These are phyloP conservation scores for Sardina pilchardus DNA, from an alignment of 2,113 vertebrate species.

Conservation along the genomic window DNA sequence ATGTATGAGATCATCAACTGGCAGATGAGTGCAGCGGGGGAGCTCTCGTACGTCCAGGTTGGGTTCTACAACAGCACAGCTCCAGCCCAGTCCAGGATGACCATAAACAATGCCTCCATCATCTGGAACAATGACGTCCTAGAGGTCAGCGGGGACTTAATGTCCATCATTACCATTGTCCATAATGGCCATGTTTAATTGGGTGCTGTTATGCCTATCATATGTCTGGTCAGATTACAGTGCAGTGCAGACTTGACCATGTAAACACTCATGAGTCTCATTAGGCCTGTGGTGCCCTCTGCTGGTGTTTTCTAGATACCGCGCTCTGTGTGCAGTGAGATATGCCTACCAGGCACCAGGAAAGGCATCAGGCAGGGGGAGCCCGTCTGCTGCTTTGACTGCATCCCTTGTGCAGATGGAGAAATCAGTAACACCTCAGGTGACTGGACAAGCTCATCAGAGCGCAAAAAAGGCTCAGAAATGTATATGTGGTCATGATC, in stretches of 20 bases:
- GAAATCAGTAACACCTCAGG: slow-evolving; percentile 72
- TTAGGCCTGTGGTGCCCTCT: background rate
- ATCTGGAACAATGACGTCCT: slow-evolving; percentile 73
- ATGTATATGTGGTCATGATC: too few species aligned
- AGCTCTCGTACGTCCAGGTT: slow-evolving; percentile 67
- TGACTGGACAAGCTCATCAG: slow-evolving; percentile 40
- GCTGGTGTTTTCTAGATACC: slow-evolving; percentile 64
- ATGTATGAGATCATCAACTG: slow-evolving; percentile 83
- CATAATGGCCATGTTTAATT: background rate
- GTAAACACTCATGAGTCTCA: background rate
- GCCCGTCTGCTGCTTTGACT: slow-evolving; percentile 81
- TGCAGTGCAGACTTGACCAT: too few species aligned
- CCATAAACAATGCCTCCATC: slow-evolving; percentile 67
- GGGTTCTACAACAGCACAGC: slow-evolving; percentile 69
- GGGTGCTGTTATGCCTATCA: background rate
- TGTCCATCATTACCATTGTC: background rate
- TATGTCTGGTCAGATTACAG: too few species aligned
- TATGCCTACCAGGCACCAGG: slow-evolving; percentile 74
- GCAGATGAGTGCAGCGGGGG: slow-evolving; percentile 67
- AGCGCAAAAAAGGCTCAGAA: background rate
- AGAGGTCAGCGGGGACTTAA: slow-evolving; percentile 62
- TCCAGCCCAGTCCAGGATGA: slow-evolving; percentile 52
- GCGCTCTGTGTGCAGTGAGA: slow-evolving; percentile 75
- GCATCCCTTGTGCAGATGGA: slow-evolving; percentile 81
- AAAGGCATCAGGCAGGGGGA: slow-evolving; percentile 80